Conservation (phyloP, 2,797 vertebrate species). For the Anableps anableps region DNA sequence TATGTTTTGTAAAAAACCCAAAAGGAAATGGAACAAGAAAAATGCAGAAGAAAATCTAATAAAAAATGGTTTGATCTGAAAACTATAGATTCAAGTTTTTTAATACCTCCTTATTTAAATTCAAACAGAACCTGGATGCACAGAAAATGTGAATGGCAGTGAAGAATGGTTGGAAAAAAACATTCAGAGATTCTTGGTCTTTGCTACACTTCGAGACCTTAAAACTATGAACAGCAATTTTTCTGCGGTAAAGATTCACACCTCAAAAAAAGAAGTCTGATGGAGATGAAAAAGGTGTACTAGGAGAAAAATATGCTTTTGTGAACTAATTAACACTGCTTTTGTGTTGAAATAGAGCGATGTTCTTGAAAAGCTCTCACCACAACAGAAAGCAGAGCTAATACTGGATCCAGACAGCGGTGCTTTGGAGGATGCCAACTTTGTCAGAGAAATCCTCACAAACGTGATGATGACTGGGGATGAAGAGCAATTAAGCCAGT, state of each 20-base stretch:
- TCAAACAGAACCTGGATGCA: conserved; percentile 31
- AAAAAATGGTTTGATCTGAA: not conserved
- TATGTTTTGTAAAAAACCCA: not conserved
- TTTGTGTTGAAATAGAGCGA: not conserved
- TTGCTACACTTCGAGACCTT: conserved; percentile 40
- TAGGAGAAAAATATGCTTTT: not conserved
- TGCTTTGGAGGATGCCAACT: conserved; percentile 25
- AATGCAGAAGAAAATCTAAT: not conserved
- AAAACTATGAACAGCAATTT: conserved; percentile 31
- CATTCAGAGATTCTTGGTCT: conserved; percentile 29
- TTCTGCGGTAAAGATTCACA: conserved; percentile 2
- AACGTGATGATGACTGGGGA: conserved; percentile 15
- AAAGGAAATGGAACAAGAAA: not conserved
- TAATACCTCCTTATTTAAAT: not conserved
- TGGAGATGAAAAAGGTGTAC: not conserved
- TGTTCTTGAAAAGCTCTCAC: conserved; percentile 27
- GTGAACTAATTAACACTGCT: not conserved
- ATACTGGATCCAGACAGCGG: conserved; percentile 42
- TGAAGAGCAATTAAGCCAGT: conserved; percentile 12
- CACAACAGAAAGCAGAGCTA: conserved; percentile 58
- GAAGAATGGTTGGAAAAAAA: conserved; percentile 47
- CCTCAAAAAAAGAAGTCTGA: not conserved
- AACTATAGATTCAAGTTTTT: not conserved
- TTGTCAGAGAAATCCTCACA: conserved; percentile 32
- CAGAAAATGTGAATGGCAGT: conserved; percentile 24